Evolutionary conservation across 2,797 vertebrate genomes (phyloP), one percentile per base, ranked within the genome.

Genomic region (Onychomys leucogaster): DNA sequence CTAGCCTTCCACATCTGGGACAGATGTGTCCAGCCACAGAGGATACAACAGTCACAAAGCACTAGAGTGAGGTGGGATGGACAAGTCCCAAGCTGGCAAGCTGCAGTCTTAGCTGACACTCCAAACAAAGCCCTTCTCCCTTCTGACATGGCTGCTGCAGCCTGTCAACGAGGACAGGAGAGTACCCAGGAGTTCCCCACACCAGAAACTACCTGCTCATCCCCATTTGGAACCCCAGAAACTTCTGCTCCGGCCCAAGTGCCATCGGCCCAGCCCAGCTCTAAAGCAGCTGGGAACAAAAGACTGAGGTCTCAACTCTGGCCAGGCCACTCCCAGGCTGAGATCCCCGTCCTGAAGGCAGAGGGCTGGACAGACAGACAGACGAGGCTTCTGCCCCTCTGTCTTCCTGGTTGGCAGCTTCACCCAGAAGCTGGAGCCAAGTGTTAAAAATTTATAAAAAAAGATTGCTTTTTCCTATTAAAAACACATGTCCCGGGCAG

Each of bases 401-500:
- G 41, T 69, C 83, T 77, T 57, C 32, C 90, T 77, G 86, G 92
- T 11, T 86, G 96, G 96, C 97, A 97, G 95, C 96, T 96, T 91
- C 90, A 96, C 92, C 86, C 61, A 93, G 83, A 94, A 91, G 84
- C 94, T 90, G 95, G 92, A 94, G 84, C 95, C 94, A 95, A 89
- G 84, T 96, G 84, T 96, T 95, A 90, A 96, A 97, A 97, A 85
- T 96, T 94, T 77, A 63, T 85, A 92, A 94, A 83, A 93, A 97
- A 98, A 95, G 69, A 2, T n/a, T 32, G n/a, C 85, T 77, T 93
- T 96, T 93, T 77, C 89, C 91, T 92, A 55, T 96, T 0, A 34
- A 94, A 98, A 97, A 98, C 89, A 0, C 5, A 89, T 95, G 94
- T 95, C 96, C 97, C 97, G 87, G 92, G 93, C 95, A 84, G 91